Base-by-base conservation (phyloP, 2,797 vertebrate species). In the Gambusia yucatana region DNA sequence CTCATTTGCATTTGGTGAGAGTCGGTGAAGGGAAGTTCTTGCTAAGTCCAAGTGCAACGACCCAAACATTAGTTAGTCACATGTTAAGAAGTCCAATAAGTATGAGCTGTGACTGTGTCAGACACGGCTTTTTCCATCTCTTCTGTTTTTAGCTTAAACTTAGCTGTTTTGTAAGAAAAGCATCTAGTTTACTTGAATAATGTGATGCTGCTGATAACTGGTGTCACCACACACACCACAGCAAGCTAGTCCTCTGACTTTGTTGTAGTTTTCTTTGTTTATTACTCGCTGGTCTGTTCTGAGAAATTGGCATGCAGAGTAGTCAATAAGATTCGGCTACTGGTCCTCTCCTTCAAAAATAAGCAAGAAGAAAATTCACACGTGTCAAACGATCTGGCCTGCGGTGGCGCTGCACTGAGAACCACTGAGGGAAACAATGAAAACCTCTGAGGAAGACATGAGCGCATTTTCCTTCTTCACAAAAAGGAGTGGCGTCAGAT, bases 31-130 rank as follows among this genome's bases (percentile, higher is more conserved):
- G 43, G 16, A 65, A 77, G 14, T n/a, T 52, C 63, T 67, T 72
- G 73, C 78, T 77, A 82, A 88, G 88, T 75, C 77, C 75, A 33
- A 41, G 82, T 73, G 79, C 77, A 70, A 44, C 87, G 82, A 86
- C 80, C 83, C 80, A 82, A 87, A 90, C 83, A 80, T 52, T 44
- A 46, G 65, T 46, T 59, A 84, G 85, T 86, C 84, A 77, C 81
- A 88, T 88, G 91, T 90, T 85, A 91, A 90, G 84, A 78, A 87
- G 85, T 82, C 70, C 77, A 73, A 79, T 81, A 61, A 82, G 74
- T 75, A 61, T 77, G 77, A 76, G 77, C 82, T 59, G 41, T 70
- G 59, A 72, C 79, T 71, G 84, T 84, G 70, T 70, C 28, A 85
- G 78, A 82, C 28, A 52, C 33, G 79, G 63, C 39, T 75, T 74